phyloP scores from a whole-genome alignment of 64 coral and sea anemone species.

The Montipora foliosa region DNA sequence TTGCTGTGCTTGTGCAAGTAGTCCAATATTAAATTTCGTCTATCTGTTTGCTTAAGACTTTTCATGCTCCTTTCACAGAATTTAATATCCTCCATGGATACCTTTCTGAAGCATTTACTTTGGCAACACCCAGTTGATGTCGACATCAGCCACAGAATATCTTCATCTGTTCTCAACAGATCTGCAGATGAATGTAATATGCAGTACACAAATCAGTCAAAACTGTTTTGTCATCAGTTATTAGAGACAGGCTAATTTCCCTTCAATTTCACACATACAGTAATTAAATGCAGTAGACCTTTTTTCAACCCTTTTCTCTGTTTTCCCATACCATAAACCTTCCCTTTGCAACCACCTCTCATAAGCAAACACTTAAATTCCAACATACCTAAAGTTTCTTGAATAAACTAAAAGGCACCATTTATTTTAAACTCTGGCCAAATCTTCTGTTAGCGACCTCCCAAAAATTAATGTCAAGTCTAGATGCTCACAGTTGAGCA shows the following conservation, averaged over 20 bases:
- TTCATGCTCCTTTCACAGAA: slow-evolving; percentile 27
- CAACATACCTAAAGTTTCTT: too few species aligned
- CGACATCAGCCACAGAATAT: slow-evolving; percentile 2
- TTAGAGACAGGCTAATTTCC: neutral
- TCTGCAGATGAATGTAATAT: neutral
- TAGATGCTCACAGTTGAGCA: too few species aligned
- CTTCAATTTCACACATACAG: neutral
- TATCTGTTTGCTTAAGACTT: slow-evolving; percentile 16
- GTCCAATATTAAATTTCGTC: slow-evolving; percentile 35
- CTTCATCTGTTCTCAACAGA: slow-evolving; percentile 19
- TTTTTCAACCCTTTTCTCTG: too few species aligned
- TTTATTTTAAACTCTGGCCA: too few species aligned
- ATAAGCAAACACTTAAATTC: too few species aligned
- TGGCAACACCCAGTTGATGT: neutral
- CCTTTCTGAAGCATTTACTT: slow-evolving; percentile 16
- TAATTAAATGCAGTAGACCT: too few species aligned
- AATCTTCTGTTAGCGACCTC: too few species aligned
- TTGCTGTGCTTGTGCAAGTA: slow-evolving; percentile 37
- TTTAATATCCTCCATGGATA: slow-evolving; percentile 12
- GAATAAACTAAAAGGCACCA: too few species aligned
- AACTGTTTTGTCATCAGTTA: neutral
- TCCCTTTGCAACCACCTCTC: too few species aligned
- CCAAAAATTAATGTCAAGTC: too few species aligned
- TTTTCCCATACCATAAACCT: too few species aligned
- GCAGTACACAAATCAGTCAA: neutral